Conservation (phyloP, 2,113 vertebrate species). For the Rhea pennata region DNA sequence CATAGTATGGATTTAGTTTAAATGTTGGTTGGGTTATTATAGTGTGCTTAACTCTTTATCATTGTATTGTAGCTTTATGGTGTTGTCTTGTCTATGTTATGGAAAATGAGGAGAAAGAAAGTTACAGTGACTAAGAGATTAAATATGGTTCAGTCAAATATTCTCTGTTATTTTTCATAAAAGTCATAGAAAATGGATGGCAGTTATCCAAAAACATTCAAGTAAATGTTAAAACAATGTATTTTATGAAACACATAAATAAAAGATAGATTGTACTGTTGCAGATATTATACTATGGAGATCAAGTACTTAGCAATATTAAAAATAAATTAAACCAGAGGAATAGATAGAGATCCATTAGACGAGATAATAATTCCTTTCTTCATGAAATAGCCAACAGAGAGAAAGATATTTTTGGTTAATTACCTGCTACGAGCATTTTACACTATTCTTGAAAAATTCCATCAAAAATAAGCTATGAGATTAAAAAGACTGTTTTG, state of each 20-base stretch:
- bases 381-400: neutral
- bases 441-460: neutral
- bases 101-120: neutral
- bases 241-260: neutral
- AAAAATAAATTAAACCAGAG: neutral
- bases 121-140: neutral
- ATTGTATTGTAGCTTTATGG: neutral
- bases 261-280: neutral
- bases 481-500: neutral
- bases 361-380: neutral
- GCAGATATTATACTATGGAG: neutral
- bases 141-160: fast-evolving
- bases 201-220: neutral
- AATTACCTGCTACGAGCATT: neutral
- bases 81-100: neutral
- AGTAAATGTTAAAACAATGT: neutral
- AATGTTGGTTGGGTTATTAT: neutral
- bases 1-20: neutral
- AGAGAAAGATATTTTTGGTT: neutral
- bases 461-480: neutral
- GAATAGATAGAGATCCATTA: neutral
- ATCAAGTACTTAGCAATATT: neutral
- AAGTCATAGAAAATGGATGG: neutral
- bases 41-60: neutral
- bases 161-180: neutral